Evolutionary conservation across 1,140 invertebrate genomes (phyloP), one percentile per base, ranked within the genome.

Genomic region (Achroia grisella): DNA sequence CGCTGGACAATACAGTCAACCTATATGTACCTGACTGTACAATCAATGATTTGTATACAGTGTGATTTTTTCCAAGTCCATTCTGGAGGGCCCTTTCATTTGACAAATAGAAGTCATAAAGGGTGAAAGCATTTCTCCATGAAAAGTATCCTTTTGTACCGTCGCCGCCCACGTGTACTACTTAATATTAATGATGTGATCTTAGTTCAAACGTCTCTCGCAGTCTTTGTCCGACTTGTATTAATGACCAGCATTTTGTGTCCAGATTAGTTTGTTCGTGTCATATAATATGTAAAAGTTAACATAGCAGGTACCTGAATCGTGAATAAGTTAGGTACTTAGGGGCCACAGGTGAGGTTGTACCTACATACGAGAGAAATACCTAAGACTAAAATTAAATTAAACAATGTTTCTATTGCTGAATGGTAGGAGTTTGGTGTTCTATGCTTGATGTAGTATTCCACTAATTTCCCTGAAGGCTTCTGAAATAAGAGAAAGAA

Each of bases 131-230:
- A 68, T 52, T 63, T 72, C 74, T 69, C 61, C 70, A 66, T 76
- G 72, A 76, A 72, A 79, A 69, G 48, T 69, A 71, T 77, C 66
- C 65, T 69, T 71, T 68, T 61, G 60, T 33, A 39, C 48, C 44
- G 59, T 55, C 60, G 48, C 71, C 75, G 78, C 78, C 78, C 66
- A 67, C 74, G 56, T 61, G 66, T 66, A 70, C 72, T 65, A 63
- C 71, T 78, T 65, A 72, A 79, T 84, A 84, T 84, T 81, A 84
- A 84, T 84, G 76, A 81, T 81, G 71, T 69, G 79, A 80, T 79
- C 70, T 79, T 78, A 81, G 70, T 72, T 75, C 72, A 68, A 74
- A 71, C 65, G 70, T 78, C 62, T 75, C 63, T 65, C 57, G 51
- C 67, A 77, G 73, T 68, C 65, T 66, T 61, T 57, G 54, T 65